A percentile compares a stretch with the other conserved stretches of the same genome.
These are phyloP conservation scores for Porphyrio hochstetteri DNA, from an alignment of 2,113 vertebrate genomes.

Conservation along the genomic window DNA sequence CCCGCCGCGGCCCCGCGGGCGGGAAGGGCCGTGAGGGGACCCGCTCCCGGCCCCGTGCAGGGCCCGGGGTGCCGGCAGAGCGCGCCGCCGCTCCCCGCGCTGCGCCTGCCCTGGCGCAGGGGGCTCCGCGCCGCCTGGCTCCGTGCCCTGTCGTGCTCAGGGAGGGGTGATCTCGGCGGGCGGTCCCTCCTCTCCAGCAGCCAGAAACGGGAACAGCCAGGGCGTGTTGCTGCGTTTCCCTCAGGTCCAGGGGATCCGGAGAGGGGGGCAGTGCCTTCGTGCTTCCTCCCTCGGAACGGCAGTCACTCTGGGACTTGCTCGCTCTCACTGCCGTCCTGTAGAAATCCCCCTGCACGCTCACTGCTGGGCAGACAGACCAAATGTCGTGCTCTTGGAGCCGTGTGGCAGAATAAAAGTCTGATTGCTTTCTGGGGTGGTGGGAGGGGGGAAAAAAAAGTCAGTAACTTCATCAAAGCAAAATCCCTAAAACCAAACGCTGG, in stretches of 20 bases:
- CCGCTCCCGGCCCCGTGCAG: not conserved
- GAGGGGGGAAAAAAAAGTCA: rapidly evolving
- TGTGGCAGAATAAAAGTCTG: not conserved
- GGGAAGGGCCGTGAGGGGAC: not conserved
- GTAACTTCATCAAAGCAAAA: rapidly evolving
- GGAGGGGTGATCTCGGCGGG: not conserved
- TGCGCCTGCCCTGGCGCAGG: not conserved
- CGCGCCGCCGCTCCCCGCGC: not conserved
- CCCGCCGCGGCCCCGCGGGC: not conserved
- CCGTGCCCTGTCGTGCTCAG: not conserved
- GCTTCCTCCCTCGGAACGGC: not conserved
- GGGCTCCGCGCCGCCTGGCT: not conserved
- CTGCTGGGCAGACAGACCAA: not conserved
- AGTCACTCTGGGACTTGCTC: rapidly evolving
- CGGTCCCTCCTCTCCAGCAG: too few relatives aligned
- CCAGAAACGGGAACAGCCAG: not conserved
- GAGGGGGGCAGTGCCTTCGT: too few relatives aligned
- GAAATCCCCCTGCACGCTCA: rapidly evolving
- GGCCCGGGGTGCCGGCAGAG: not conserved
- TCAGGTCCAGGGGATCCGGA: too few relatives aligned
- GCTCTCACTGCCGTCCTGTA: rapidly evolving
- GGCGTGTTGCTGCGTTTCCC: not conserved
- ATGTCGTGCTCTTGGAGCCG: not conserved
- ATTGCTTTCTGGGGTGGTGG: rapidly evolving
- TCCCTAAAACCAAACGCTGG: not conserved